phyloP scores from a whole-genome alignment of 92 coral and sea anemone species.

The Meandrina meandrites region DNA sequence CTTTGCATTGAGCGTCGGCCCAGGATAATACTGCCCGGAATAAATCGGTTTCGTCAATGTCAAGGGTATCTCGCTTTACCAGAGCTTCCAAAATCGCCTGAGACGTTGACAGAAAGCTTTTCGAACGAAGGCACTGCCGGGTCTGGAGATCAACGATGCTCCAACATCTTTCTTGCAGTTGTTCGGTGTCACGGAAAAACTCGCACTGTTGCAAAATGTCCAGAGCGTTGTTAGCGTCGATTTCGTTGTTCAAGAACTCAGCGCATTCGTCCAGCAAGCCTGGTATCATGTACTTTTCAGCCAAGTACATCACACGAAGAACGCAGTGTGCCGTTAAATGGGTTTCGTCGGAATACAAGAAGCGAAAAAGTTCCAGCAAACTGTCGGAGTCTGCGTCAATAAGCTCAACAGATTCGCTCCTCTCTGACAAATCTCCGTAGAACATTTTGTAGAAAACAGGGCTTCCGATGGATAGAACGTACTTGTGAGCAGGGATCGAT shows the following conservation, averaged over 20 bases:
- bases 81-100: constrained; percentile 44
- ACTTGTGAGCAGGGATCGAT: constrained; percentile 52
- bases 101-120: constrained; percentile 36
- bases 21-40: constrained; percentile 57
- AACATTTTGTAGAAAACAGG: constrained; percentile 63
- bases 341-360: constrained; percentile 67
- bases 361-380: constrained; percentile 67
- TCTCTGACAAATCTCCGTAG: constrained; percentile 61
- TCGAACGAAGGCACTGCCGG: constrained; percentile 51
- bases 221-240: constrained; percentile 58
- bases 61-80: constrained; percentile 60
- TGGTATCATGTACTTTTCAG: constrained; percentile 72
- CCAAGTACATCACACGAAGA: constrained; percentile 61
- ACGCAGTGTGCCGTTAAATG: constrained; percentile 54
- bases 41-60: constrained; percentile 56
- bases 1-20: constrained; percentile 54
- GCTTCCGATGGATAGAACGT: constrained; percentile 63
- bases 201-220: constrained; percentile 57
- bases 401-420: constrained; percentile 56
- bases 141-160: constrained; percentile 61
- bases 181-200: constrained; percentile 51
- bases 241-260: constrained; percentile 43
- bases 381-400: constrained; percentile 65
- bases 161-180: constrained; percentile 64
- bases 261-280: constrained; percentile 58